These are phyloP conservation scores for Thysanoteuthis rhombus DNA, from an alignment of 2,888 invertebrate species.

Conservation along the genomic window DNA sequence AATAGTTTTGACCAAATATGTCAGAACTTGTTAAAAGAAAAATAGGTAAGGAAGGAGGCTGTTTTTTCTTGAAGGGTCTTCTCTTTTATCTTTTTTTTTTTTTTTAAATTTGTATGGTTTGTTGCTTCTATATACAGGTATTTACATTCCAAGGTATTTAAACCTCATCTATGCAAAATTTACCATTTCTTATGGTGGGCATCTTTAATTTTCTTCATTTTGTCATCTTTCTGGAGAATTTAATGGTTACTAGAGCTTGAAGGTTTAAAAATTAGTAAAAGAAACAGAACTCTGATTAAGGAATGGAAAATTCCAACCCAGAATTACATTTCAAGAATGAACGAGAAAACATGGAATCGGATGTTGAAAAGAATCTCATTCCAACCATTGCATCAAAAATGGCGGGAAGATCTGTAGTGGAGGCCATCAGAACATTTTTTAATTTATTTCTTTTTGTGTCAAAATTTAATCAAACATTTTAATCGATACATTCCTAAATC, in stretches of 20 bases:
- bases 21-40: neutral
- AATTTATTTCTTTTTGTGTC: neutral
- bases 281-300: neutral
- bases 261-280: neutral
- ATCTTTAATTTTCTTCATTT: neutral
- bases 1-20: neutral
- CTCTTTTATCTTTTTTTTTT: neutral
- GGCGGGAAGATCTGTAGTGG: neutral
- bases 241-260: neutral
- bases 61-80: neutral
- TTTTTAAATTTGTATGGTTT: no score
- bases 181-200: neutral
- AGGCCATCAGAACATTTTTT: neutral
- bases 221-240: neutral
- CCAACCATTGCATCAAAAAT: neutral
- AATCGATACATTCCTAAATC: neutral
- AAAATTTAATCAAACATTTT: neutral
- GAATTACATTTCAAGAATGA: neutral
- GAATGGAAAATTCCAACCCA: neutral
- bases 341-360: neutral
- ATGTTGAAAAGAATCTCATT: neutral
- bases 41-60: neutral
- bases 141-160: no score
- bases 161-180: neutral
- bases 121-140: neutral